phyloP scores from a whole-genome alignment of 1,140 invertebrate species.

The Euglossa dilemma region DNA sequence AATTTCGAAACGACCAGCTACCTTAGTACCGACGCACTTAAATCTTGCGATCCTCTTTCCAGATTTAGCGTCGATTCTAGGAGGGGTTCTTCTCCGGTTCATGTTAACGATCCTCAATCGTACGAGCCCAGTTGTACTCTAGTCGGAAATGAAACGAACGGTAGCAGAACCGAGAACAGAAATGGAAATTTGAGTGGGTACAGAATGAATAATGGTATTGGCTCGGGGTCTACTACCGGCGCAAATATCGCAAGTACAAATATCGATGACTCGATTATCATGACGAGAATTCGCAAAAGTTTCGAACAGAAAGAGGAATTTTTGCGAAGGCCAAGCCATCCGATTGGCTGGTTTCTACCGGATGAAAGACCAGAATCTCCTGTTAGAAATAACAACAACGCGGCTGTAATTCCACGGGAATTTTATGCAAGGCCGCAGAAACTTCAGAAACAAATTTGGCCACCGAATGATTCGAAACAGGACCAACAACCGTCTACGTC shows the following conservation, averaged over 20 bases:
- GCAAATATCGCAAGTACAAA: neutral
- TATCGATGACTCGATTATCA: conserved; percentile 86
- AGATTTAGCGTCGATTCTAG: conserved; percentile 80
- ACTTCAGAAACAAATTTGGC: conserved; percentile 88
- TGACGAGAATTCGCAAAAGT: conserved; percentile 89
- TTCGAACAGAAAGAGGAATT: conserved; percentile 95
- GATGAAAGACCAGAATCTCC: conserved; percentile 53
- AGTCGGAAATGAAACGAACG: conserved; percentile 69
- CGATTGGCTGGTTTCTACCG: conserved; percentile 83
- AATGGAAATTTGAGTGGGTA: conserved; percentile 81
- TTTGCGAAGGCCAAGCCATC: conserved; percentile 87
- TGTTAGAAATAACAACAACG: conserved; percentile 69
- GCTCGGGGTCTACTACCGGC: neutral
- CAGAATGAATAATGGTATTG: neutral
- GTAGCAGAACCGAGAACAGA: conserved; percentile 83
- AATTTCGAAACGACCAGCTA: conserved; percentile 75
- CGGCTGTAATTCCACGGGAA: conserved; percentile 84
- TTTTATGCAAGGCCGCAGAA: conserved; percentile 91
- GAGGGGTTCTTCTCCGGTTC: conserved; percentile 84
- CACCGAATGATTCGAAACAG: conserved; percentile 81
- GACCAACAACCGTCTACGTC: conserved; percentile 48
- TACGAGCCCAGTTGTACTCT: conserved; percentile 87
- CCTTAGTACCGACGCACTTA: conserved; percentile 74
- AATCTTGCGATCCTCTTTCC: conserved; percentile 73
- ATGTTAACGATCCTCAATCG: conserved; percentile 85